These are phyloP conservation scores for Xanthostigma xanthostigma DNA, from an alignment of 2,888 invertebrate genomes.

Conservation along the genomic window DNA sequence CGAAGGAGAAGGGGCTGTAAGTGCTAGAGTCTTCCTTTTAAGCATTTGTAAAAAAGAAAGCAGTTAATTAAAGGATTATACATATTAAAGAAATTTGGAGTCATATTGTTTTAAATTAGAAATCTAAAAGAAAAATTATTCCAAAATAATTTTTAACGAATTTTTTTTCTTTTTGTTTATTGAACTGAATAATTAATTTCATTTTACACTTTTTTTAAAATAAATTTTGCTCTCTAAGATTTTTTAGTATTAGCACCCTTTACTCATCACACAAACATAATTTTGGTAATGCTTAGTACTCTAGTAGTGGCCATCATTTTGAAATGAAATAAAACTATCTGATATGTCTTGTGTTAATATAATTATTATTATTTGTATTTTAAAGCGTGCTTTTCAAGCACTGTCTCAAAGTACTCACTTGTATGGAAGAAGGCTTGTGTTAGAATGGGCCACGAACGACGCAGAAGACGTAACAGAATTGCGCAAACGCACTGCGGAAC, in stretches of 20 bases:
- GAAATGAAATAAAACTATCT: too few species aligned
- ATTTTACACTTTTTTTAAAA: constrained; percentile 1
- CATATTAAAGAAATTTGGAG: too few species aligned
- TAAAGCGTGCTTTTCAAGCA: constrained; percentile 78
- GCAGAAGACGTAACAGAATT: constrained; percentile 63
- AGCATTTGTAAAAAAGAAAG: too few species aligned
- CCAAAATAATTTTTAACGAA: too few species aligned
- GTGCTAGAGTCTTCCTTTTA: too few species aligned
- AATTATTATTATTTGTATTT: constrained; percentile 17
- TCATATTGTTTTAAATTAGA: too few species aligned
- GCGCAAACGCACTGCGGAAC: constrained; percentile 71
- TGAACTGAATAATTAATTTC: not conserved
- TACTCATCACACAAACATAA: constrained; percentile 1
- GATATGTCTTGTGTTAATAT: constrained; percentile 3
- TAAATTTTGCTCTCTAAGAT: not conserved
- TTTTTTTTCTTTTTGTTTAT: constrained; percentile 1
- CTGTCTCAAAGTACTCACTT: constrained; percentile 95
- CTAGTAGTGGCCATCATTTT: too few species aligned
- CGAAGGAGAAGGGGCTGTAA: too few species aligned
- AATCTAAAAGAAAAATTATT: too few species aligned
- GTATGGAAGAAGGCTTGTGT: constrained; percentile 83
- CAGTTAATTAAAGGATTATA: too few species aligned
- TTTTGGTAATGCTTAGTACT: not conserved
- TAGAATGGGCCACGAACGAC: constrained; percentile 86
- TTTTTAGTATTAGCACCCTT: not conserved